A percentile compares a stretch with the other conserved stretches of the same genome.
Evolutionary conservation across 2,113 vertebrate genomes (phyloP).

Genomic region (Lophotis ruficrista): DNA sequence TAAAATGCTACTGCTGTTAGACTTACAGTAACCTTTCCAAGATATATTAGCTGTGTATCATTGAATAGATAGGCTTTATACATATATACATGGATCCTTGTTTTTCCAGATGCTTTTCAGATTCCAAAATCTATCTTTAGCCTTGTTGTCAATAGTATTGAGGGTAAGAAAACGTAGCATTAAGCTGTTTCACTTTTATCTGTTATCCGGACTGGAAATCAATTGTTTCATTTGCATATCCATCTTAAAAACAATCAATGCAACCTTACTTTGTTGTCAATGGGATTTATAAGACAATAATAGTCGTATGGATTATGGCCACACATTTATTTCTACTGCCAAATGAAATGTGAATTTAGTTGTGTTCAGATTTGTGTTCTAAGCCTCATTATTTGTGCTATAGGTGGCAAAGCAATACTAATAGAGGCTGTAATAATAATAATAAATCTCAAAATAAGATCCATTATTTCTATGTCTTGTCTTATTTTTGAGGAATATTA

Average conservation of each 20-base stretch:
- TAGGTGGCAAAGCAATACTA: not conserved
- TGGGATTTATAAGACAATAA: not conserved
- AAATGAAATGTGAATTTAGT: not conserved
- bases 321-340: not conserved
- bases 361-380: not conserved
- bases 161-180: constrained; percentile 4
- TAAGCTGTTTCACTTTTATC: not conserved
- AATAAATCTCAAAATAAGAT: not conserved
- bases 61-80: not conserved
- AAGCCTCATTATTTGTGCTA: not conserved
- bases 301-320: not conserved
- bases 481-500: not conserved
- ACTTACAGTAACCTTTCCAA: not conserved
- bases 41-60: not conserved
- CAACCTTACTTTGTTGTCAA: not conserved
- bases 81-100: not conserved
- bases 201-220: not conserved
- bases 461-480: not conserved
- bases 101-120: not conserved
- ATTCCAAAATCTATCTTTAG: not conserved
- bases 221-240: constrained; percentile 1
- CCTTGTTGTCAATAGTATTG: not conserved
- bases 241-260: constrained; percentile 1
- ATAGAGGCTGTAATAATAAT: not conserved
- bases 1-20: not conserved